Conservation (phyloP, 2,797 vertebrate genomes). For the Melanotaenia boesemani region DNA sequence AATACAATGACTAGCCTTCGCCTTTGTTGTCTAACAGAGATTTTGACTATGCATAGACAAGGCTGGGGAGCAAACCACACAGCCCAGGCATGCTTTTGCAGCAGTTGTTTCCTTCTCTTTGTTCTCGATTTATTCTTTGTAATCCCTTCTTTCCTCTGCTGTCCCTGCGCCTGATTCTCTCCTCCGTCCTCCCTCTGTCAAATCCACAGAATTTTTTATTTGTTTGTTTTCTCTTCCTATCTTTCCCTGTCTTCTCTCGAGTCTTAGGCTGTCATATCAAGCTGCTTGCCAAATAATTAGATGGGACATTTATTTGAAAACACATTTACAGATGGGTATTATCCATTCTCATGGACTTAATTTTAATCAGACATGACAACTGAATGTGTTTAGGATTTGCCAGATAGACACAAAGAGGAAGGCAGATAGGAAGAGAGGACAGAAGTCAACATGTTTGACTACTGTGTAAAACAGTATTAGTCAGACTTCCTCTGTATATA, state of each 20-base stretch:
- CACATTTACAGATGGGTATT: slow-evolving; percentile 78
- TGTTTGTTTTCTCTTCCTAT: slow-evolving; percentile 50
- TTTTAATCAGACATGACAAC: slow-evolving; percentile 68
- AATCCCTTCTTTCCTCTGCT: slow-evolving; percentile 63
- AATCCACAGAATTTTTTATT: slow-evolving; percentile 15
- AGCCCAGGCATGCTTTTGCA: slow-evolving; percentile 71
- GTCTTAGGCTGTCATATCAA: slow-evolving; percentile 66
- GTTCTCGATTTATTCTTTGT: slow-evolving; percentile 69
- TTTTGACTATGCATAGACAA: slow-evolving; percentile 72
- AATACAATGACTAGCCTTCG: slow-evolving; percentile 69
- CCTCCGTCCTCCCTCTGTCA: slow-evolving; percentile 48
- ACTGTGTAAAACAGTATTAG: slow-evolving; percentile 31
- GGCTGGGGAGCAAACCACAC: slow-evolving; percentile 55
- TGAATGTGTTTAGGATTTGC: slow-evolving; percentile 63
- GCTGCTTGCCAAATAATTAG: slow-evolving; percentile 76
- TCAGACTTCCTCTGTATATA: slow-evolving; percentile 25
- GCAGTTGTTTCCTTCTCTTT: slow-evolving; percentile 70
- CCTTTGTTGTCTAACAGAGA: slow-evolving; percentile 79
- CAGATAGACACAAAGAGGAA: slow-evolving; percentile 51
- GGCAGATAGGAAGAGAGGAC: slow-evolving; percentile 26
- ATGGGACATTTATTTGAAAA: slow-evolving; percentile 78
- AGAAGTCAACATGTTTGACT: slow-evolving; percentile 28
- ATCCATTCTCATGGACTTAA: slow-evolving; percentile 62
- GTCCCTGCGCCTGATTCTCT: slow-evolving; percentile 37
- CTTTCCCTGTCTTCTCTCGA: slow-evolving; percentile 44